Conservation (phyloP, 1,140 invertebrate genomes). For the Bombus terrestris region DNA sequence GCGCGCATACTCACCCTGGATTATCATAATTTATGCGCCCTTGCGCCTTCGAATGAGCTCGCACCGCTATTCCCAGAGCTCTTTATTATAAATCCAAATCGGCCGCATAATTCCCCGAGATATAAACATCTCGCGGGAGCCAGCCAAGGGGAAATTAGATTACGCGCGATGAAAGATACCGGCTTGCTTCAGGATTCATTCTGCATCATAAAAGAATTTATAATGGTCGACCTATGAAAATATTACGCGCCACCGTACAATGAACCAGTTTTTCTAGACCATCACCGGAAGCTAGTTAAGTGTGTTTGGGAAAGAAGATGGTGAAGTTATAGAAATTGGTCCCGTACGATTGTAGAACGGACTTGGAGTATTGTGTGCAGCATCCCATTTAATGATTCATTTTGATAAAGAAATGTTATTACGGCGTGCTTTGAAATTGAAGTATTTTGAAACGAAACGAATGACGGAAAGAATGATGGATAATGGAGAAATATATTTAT, state of each 20-base stretch:
- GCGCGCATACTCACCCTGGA: constrained; percentile 53
- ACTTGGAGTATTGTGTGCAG: neutral
- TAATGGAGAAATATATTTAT: neutral
- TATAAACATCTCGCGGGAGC: constrained; percentile 73
- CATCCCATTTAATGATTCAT: neutral
- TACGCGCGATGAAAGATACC: constrained; percentile 63
- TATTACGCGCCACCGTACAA: neutral
- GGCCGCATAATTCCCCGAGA: constrained; percentile 73
- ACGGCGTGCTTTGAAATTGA: neutral
- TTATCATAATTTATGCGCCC: constrained; percentile 82
- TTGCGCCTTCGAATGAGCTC: constrained; percentile 67
- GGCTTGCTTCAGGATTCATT: neutral
- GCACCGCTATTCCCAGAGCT: constrained; percentile 57
- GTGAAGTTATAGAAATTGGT: neutral
- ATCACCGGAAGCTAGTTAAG: neutral
- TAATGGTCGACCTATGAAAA: constrained; percentile 28
- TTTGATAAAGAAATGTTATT: neutral
- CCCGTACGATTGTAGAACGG: neutral
- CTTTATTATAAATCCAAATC: constrained; percentile 81
- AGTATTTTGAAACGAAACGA: neutral
- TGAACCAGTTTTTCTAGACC: neutral
- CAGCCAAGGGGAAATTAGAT: constrained; percentile 58
- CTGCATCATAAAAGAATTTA: constrained; percentile 46
- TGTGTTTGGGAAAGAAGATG: neutral
- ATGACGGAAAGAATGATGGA: neutral